Conservation (phyloP, 92 coral and sea anemone genomes). For the Epizoanthus ramosus region DNA sequence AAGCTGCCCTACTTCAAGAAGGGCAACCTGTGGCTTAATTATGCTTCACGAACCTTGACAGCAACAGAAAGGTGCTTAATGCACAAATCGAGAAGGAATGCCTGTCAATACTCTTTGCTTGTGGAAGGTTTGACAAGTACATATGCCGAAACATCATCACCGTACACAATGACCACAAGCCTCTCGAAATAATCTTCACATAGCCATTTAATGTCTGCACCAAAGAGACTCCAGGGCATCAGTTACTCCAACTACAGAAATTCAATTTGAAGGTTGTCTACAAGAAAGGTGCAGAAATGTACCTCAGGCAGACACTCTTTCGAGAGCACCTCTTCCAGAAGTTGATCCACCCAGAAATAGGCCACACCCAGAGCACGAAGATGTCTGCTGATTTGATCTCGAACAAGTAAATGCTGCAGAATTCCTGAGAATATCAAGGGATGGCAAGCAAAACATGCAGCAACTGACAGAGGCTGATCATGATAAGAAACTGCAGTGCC, state of each 20-base stretch:
- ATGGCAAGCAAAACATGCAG: constrained; percentile 19
- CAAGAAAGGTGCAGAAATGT: constrained; percentile 41
- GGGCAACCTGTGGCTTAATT: constrained; percentile 47
- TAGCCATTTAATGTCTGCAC: constrained; percentile 31
- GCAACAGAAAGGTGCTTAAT: constrained; percentile 20
- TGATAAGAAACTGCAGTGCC: constrained; percentile 14
- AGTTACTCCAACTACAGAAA: constrained; percentile 28
- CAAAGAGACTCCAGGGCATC: constrained; percentile 39
- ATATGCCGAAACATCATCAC: not conserved
- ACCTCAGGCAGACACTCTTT: constrained; percentile 25
- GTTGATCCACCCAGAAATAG: constrained; percentile 31
- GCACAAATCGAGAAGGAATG: constrained; percentile 43
- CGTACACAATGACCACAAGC: constrained; percentile 12
- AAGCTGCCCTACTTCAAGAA: constrained; percentile 42
- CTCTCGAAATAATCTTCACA: constrained; percentile 31
- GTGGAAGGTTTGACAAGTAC: constrained; percentile 32
- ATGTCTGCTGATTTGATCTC: constrained; percentile 24
- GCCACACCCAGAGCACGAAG: constrained; percentile 33
- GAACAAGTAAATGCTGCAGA: constrained; percentile 37
- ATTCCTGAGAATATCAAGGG: constrained; percentile 21
- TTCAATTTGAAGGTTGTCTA: constrained; percentile 22
- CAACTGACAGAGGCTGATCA: constrained; percentile 6
- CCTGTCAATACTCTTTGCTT: constrained; percentile 36
- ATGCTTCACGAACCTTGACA: constrained; percentile 17
- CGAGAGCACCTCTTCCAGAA: constrained; percentile 36